These are phyloP conservation scores for Aldabrachelys gigantea DNA, from an alignment of 2,113 vertebrate genomes.

Conservation along the genomic window DNA sequence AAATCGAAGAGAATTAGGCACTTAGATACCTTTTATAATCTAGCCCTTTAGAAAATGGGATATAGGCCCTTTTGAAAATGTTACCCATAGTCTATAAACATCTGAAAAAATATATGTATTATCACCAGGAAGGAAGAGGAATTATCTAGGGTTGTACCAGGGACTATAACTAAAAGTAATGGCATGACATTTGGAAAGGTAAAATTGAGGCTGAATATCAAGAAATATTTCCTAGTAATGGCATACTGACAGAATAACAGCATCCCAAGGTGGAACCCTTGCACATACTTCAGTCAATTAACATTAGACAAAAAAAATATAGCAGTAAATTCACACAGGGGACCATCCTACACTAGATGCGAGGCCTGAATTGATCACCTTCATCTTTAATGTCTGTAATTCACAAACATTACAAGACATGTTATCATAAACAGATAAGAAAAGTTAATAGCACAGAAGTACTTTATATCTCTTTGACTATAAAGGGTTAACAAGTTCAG, in stretches of 20 bases:
- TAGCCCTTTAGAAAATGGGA: not conserved
- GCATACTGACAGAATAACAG: not conserved
- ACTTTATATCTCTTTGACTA: too few relatives aligned
- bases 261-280: not conserved
- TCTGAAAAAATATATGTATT: not conserved
- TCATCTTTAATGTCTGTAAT: not conserved
- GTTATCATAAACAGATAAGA: too few relatives aligned
- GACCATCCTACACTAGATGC: not conserved
- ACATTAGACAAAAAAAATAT: not conserved
- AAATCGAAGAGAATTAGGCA: not conserved
- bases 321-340: not conserved
- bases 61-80: not conserved
- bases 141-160: not conserved
- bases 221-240: not conserved
- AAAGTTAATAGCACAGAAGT: too few relatives aligned
- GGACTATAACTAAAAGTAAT: not conserved
- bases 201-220: not conserved
- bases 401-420: not conserved
- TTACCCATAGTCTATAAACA: not conserved
- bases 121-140: not conserved
- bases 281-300: not conserved
- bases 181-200: not conserved
- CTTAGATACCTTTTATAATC: not conserved
- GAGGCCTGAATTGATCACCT: not conserved
- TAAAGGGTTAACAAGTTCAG: too few relatives aligned